Evolutionary conservation across 1,140 invertebrate species (phyloP).

Genomic region (Drusus annulatus): DNA sequence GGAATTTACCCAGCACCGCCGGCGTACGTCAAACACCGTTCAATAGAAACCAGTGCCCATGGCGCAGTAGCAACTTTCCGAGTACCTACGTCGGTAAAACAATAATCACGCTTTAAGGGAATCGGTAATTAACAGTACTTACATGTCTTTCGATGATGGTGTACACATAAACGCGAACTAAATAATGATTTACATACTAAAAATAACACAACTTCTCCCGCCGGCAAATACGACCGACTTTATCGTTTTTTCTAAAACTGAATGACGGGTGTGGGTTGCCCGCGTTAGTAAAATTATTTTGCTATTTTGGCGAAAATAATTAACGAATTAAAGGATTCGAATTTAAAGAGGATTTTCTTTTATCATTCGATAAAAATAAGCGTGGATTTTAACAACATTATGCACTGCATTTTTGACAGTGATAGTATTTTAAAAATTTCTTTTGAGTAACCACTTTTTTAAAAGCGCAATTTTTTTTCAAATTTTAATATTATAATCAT

Average conservation of each 20-base stretch:
- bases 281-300: not conserved
- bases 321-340: too few relatives aligned
- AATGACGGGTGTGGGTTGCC: conserved; percentile 34
- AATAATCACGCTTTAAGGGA: not conserved
- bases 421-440: too few relatives aligned
- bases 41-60: conserved; percentile 8
- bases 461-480: too few relatives aligned
- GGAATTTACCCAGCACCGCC: conserved; percentile 42
- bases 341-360: too few relatives aligned
- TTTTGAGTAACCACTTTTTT: too few relatives aligned
- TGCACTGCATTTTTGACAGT: too few relatives aligned
- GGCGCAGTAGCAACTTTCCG: too few relatives aligned
- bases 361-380: too few relatives aligned
- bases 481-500: too few relatives aligned
- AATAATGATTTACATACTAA: conserved; percentile 40
- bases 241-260: conserved; percentile 17
- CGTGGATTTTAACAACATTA: too few relatives aligned
- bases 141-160: conserved; percentile 28
- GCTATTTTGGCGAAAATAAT: too few relatives aligned
- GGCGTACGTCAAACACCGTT: conserved; percentile 42
- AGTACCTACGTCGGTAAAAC: not conserved
- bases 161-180: conserved; percentile 13
- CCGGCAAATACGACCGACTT: conserved; percentile 8
- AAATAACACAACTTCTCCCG: conserved; percentile 39
- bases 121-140: conserved; percentile 13